Conservation (phyloP, 2,888 invertebrate species). For the Archips crataeganus region DNA sequence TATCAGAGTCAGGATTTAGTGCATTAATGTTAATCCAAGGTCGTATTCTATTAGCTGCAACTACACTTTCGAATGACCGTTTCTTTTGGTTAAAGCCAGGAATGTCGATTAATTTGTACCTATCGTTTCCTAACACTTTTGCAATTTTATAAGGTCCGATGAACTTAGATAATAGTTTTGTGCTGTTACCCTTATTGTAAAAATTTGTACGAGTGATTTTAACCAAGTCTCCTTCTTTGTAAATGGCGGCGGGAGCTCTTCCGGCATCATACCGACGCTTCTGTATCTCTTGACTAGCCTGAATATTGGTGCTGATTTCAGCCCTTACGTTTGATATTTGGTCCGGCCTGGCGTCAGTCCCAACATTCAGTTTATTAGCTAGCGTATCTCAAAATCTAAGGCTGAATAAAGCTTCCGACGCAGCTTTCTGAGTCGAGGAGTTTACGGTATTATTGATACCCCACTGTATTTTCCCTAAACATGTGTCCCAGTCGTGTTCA, state of each 20-base stretch:
- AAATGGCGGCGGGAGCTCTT: constrained; percentile 10
- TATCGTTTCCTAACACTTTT: neutral
- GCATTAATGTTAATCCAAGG: constrained; percentile 42
- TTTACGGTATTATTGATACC: constrained; percentile 44
- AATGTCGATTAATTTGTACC: constrained; percentile 33
- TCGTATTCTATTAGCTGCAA: constrained; percentile 43
- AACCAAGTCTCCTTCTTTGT: constrained; percentile 21
- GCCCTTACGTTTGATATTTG: neutral
- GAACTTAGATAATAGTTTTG: constrained; percentile 31
- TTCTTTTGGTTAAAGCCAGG: constrained; percentile 36
- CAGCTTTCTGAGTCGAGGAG: constrained; percentile 37
- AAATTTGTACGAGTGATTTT: constrained; percentile 9
- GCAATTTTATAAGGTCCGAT: constrained; percentile 29
- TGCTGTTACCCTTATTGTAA: constrained; percentile 26
- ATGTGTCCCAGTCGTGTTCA: constrained; percentile 35
- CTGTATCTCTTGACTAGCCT: constrained; percentile 24
- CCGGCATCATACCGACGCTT: constrained; percentile 3
- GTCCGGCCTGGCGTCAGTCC: neutral
- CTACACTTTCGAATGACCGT: constrained; percentile 41
- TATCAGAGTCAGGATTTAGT: neutral
- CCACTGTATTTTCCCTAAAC: constrained; percentile 42
- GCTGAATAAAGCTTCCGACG: constrained; percentile 42
- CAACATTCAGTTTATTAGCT: constrained; percentile 26
- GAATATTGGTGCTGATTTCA: constrained; percentile 21
- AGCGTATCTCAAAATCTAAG: constrained; percentile 36